Percentiles rank a stretch among this genome's conserved stretches.
Conservation (phyloP, 2,113 vertebrate genomes). For the Cephalopterus ornatus region DNA sequence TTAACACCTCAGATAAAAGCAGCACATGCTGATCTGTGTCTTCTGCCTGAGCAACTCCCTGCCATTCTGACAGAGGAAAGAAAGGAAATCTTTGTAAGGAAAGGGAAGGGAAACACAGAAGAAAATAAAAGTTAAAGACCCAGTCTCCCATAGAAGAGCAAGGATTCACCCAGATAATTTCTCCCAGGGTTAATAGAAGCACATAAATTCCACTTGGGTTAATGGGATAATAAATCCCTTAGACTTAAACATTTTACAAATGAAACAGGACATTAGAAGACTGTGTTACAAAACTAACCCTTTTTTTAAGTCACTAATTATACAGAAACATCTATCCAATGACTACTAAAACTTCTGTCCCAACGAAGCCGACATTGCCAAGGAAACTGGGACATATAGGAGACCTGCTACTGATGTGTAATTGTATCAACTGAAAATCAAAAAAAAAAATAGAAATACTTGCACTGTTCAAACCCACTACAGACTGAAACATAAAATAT, state of each 20-base stretch:
- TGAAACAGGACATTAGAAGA: background rate
- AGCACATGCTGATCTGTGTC: background rate
- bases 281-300: background rate
- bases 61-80: background rate
- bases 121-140: conserved; percentile 1
- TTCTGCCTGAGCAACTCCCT: background rate
- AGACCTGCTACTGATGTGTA: background rate
- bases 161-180: background rate
- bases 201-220: background rate
- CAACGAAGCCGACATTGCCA: background rate
- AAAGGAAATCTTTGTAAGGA: background rate
- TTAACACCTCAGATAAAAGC: background rate
- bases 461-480: background rate
- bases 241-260: conserved; percentile 23
- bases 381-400: background rate
- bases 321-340: background rate
- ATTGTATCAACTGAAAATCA: background rate
- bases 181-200: background rate
- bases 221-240: conserved; percentile 9
- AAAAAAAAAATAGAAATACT: background rate
- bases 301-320: background rate
- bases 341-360: background rate
- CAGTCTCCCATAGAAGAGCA: background rate
- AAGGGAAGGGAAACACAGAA: background rate
- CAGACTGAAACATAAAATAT: background rate